Evolutionary conservation across 2,797 vertebrate genomes (phyloP), one percentile per base, ranked within the genome.

Genomic region (Coluber constrictor): DNA sequence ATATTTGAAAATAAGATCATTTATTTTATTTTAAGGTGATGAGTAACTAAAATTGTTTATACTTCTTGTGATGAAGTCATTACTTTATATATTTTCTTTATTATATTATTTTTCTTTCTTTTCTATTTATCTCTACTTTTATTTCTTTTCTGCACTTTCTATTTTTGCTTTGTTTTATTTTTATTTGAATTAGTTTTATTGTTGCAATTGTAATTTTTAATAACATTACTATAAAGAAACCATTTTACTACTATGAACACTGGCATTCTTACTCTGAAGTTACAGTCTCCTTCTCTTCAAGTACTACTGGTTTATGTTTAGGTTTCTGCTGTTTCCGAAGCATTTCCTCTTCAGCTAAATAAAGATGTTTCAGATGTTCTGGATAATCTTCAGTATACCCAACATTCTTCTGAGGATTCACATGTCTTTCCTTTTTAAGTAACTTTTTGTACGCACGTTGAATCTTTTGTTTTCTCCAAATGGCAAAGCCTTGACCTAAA

Each of bases 321-420:
- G 83, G 3, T 87, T 92, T 97, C 57, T 0, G 47, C 4, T 87
- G 92, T 57, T 96, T 97, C 92, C 95, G 98, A 51, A 99, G 97
- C 94, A 96, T 97, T 96, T 98, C 96, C 5, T 98, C 98, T 94
- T 99, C 99, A 0, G 99, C 99, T 92, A 98, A 13, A 91, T 99
- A 99, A 23, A 99, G 98, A 96, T 99, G 99, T 87, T 97, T 98
- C 94, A 99, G 97, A 93, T 99, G 99, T 59, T 99, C 99, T 1
- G 99, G 99, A 59, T 99, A 99, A 27, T 97, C 96, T 2, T 99
- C 98, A 1, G 95, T 97, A 92, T 98, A 98, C 9, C 97, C 92
- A 12, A 95, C 29, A 74, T 95, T 96, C 27, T 96, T 94, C 0
- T 94, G 93, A 0, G 95, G 90, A 18, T 70, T 94, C 54, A 61